Base-by-base conservation (phyloP, 2,113 vertebrate species). In the Oceanodroma tethys region DNA sequence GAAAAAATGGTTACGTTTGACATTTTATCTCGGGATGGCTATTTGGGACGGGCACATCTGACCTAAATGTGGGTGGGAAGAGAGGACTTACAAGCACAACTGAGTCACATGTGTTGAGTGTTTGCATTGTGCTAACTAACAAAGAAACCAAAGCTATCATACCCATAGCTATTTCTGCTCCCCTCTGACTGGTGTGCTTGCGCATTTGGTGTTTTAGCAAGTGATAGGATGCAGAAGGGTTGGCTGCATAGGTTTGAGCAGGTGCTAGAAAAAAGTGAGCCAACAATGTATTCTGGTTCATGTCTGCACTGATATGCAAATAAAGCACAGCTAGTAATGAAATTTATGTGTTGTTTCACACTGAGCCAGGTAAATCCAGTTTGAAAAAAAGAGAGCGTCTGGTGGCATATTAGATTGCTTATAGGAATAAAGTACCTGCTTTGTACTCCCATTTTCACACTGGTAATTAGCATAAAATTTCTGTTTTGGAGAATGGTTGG, bases 361-460 rank as follows among this genome's bases (percentile, higher is more conserved):
- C 42, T 86, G 84, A 58, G 40, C 45, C 86, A 95, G 88, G 94
- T 92, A 94, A 93, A 96, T 93, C 81, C 67, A 73, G 59, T 86
- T 81, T 83, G 29, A 53, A 66, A 91, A 74, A 63, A n/a, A 72
- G n/a, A 36, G 81, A 68, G 4, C 85, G 52, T 87, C 62, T 88
- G 34, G n/a, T 90, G 68, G 70, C 67, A 86, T 88, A 76, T 88
- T 86, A 84, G 74, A 32, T 85, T 88, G 62, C 83, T 81, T 83
- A 62, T 82, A 88, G 67, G 79, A 96, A 82, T 88, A 47, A 95
- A 88, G 50, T 81, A 30, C 22, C 52, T 91, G 73, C 92, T 93
- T 82, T 93, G 81, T 90, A 78, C 62, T 95, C 86, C 86, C 52
- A 50, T 86, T 93, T 95, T 81, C 90, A 89, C 58, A 30, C 48